Conservation (phyloP, 2,113 vertebrate genomes). For the Otus sunia region DNA sequence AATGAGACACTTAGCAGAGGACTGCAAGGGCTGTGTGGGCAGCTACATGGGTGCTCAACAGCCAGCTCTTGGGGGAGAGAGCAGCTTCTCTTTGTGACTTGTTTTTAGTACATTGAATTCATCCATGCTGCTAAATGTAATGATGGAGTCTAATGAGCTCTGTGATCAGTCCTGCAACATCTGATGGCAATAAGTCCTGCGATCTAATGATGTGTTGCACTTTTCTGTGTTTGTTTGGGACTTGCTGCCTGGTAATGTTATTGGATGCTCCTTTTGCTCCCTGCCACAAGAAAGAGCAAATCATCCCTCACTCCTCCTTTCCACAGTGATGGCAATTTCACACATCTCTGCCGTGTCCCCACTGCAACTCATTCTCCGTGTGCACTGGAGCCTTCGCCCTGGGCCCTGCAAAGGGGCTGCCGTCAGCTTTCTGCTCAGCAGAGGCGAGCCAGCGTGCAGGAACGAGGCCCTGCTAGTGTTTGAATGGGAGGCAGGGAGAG, state of each 20-base stretch:
- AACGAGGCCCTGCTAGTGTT: not conserved
- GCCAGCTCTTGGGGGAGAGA: not conserved
- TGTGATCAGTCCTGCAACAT: not conserved
- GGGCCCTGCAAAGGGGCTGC: not conserved
- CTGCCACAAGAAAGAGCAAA: not conserved
- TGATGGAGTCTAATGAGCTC: not conserved
- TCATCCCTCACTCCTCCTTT: not conserved
- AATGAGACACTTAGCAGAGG: not conserved
- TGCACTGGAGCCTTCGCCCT: not conserved
- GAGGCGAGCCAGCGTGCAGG: not conserved
- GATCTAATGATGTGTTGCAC: not conserved
- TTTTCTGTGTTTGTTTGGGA: not conserved
- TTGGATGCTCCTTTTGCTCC: not conserved
- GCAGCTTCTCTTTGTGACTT: not conserved
- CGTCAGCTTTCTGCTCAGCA: rapidly evolving
- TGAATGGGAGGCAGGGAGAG: not conserved
- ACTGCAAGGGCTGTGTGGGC: not conserved
- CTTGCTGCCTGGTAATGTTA: not conserved
- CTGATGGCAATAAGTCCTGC: not conserved
- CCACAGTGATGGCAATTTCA: not conserved
- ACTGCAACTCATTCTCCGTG: not conserved
- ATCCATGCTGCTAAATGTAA: not conserved
- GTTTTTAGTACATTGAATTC: not conserved
- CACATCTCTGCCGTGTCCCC: not conserved
- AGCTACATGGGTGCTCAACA: not conserved